Base-by-base conservation (phyloP, 2,113 vertebrate species). In the Athene cunicularia region DNA sequence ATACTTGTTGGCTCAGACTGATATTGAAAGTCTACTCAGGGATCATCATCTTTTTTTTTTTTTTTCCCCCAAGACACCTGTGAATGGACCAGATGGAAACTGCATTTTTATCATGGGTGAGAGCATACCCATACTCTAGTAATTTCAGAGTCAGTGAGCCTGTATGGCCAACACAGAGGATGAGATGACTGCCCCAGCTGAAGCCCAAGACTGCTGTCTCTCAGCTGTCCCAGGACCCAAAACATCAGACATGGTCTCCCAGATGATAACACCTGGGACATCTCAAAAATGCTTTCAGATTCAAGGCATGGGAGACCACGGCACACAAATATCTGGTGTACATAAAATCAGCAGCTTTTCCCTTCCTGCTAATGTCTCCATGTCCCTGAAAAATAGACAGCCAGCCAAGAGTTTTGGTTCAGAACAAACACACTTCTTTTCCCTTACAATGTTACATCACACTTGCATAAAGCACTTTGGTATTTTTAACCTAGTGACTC, bases 401-500 rank as follows among this genome's bases (percentile, higher is more conserved):
- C 7, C 23, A 83, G 45, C 63, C 83, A 84, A 80, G 80, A 77
- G 15, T 35, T 92, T 86, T 8, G 8, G 18, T 67, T 94, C 68
- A 79, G 76, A 94, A 60, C 68, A 92, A 88, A 66, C 18, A 47
- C 43, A 23, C 4, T 82, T 68, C 45, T 43, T 75, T 83, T 94
- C 27, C 56, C 39, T 87, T 67, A 75, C 56, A 94, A 88, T 74
- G 72, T 47, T 35, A 33, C 26, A 92, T 81, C 50, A 67, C 0
- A 1, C 49, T 85, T 91, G 64, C 33, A 56, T 60, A 63, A 87
- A 93, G 18, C 47, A 35, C 32, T 89, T 70, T 21, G 64, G 11
- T 96, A 94, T 96, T 97, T 97, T 97, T 97, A 97, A 89, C 52
- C 39, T 60, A 55, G 56, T 75, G n/a, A 86, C 37, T 81, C 64